phyloP scores from a whole-genome alignment of 2,113 vertebrate genomes.

The Heptranchias perlo region DNA sequence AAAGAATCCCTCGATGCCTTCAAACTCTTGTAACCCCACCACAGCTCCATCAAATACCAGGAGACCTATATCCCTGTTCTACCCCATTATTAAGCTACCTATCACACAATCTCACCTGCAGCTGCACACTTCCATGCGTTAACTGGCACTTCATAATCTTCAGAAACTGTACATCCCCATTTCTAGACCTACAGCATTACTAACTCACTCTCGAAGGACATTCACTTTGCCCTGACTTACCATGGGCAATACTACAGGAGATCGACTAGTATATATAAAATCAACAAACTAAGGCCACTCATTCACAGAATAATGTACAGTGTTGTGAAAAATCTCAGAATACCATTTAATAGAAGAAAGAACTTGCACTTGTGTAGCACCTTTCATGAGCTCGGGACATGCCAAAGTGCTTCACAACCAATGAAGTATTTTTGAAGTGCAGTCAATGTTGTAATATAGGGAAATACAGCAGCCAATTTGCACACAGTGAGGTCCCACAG shows the following conservation, averaged over 20 bases:
- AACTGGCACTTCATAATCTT: not conserved
- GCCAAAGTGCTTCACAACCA: not conserved
- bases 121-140: not conserved
- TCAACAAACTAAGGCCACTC: not conserved
- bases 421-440: not conserved
- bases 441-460: not conserved
- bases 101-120: not conserved
- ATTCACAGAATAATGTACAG: not conserved
- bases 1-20: not conserved
- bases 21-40: not conserved
- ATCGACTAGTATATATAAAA: not conserved
- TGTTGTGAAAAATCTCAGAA: no score
- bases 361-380: not conserved
- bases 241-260: not conserved
- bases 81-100: not conserved
- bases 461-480: no score
- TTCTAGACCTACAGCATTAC: not conserved
- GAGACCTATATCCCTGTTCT: not conserved
- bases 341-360: not conserved
- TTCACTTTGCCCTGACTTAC: not conserved
- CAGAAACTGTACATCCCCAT: not conserved
- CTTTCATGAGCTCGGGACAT: not conserved
- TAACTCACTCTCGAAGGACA: not conserved
- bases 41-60: not conserved
- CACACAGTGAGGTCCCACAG: not conserved